Evolutionary conservation across 2,888 invertebrate genomes (phyloP), one percentile per base, ranked within the genome.

Genomic region (Cylloceria caligata): DNA sequence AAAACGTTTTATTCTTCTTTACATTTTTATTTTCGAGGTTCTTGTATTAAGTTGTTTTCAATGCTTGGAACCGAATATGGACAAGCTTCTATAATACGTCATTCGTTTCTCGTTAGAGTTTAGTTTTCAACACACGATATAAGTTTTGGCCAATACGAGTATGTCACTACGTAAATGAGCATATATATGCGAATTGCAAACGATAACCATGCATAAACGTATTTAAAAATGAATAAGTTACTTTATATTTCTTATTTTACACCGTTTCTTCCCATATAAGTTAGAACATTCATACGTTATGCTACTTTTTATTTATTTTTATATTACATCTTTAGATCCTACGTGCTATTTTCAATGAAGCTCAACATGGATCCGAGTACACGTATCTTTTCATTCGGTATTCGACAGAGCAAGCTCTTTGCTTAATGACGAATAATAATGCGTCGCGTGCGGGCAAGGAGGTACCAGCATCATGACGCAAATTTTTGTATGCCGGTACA

Each of bases 351-450:
- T n/a, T 57, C 13, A 57, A 16, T 34, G 9, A 60, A 34, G 16
- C 16, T 16, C 19, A 34, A 60, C 27, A 27, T 16, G 52, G 3
- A 55, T 34, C 0, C 34, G 34, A 60, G 19, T 36, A 60, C 57
- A 4, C 52, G 27, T 45, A 65, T 67, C 55, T 72, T 80, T 71
- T 75, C 47, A 65, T 76, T 72, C 49, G 69, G 71, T 49, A 80
- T 80, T 80, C 71, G 47, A 49, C 16, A 49, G 21, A 72, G 52
- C 67, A 73, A 67, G 82, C 80, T 65, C 71, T 73, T 83, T 76
- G 76, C 72, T 76, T 83, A 76, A 80, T 83, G 76, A 80, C 80
- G 62, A 64, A 72, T 76, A 82, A 78, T 78, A 82, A 83, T 68
- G 83, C 75, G 80, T 80, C 74, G 80, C 62, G 72, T 76, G 72